Evolutionary conservation across 2,888 invertebrate species (phyloP), one percentile per base, ranked within the genome.

Genomic region (Amphimallon solstitiale): DNA sequence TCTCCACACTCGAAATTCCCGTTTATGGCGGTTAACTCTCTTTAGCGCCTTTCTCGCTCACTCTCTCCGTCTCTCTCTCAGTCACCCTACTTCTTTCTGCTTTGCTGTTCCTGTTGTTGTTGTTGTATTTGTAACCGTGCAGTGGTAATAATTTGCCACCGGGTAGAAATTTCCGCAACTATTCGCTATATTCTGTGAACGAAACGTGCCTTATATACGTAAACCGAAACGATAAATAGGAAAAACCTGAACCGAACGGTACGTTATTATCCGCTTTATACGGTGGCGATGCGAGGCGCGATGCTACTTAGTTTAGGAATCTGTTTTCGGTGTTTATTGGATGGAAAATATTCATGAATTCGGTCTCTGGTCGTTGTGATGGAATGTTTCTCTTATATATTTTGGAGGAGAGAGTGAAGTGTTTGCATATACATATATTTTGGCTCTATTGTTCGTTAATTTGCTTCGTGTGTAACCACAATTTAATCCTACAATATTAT

Each of bases 291-390:
- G 45, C 19, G 45, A 15, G 6, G 29, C 29, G 29, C 17, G 43
- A 6, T 19, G 19, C 10, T 45, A 10, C 17, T 19, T 10, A 45
- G 17, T 19, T 45, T 19, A 17, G 45, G 45, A 45, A 45, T 17
- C 45, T 45, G 45, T 7, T 29, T 29, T 45, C 45, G 17, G 19
- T 45, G 45, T 45, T 45, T 45, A 45, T 45, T 45, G 45, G 17
- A 45, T 15, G 19, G 17, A 45, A 45, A 45, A 45, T 45, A 45
- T 45, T 45, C 45, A 45, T 45, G 45, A 45, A 45, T 19, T 45
- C 10, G 17, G 45, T 3, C 19, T 5, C 14, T 1, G 19, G 6
- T 6, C 10, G 45, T 19, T 45, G 15, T 45, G 45, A 45, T 45
- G 19, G 17, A 45, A 45, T 9, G 45, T 29, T 29, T 29, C 29